Evolutionary conservation across 2,113 vertebrate species (phyloP), one percentile per base, ranked within the genome.

Genomic region (Empidonax traillii): DNA sequence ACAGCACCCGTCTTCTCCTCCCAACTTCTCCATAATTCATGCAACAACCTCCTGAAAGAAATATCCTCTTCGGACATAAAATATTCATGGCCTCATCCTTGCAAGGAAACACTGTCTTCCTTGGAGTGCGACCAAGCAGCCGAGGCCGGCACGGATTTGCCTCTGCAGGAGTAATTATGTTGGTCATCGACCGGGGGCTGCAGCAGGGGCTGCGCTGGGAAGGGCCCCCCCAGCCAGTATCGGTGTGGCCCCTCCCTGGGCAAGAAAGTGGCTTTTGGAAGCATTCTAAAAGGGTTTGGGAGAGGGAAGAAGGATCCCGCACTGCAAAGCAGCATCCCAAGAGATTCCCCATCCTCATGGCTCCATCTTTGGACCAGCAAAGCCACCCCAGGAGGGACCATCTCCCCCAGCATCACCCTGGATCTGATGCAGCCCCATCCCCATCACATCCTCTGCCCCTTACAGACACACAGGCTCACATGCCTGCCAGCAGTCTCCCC

Each of bases 21-120:
- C 90, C 84, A 67, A 84, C 89, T 71, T 88, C 21, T 97, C 84
- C 97, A 97, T 97, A 97, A 97, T 97, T 97, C 95, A 96, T 96
- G 90, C 44, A 68, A 90, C 89, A 82, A 59, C 79, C 94, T 96
- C 81, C 93, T 81, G 76, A 79, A 97, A 96, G 94, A 96, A 96
- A 92, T 90, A 87, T 93, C 94, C 89, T 97, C 97, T 83, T 92
- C 7, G 1, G 84, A 63, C 59, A 97, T 97, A 41, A 97, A 97
- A 97, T 96, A 97, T 97, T 97, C 92, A 97, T 95, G 75, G 78
- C 68, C 87, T 87, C 78, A 55, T 94, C 94, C 96, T 93, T 43
- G 91, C 92, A 95, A 96, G 90, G 93, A 95, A 97, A 82, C 91
- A 23, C 87, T 85, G 90, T 43, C 94, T 94, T 94, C 94, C 89